These are phyloP conservation scores for Lepeophtheirus nordmannii DNA, from an alignment of 2,888 invertebrate species.

Conservation along the genomic window DNA sequence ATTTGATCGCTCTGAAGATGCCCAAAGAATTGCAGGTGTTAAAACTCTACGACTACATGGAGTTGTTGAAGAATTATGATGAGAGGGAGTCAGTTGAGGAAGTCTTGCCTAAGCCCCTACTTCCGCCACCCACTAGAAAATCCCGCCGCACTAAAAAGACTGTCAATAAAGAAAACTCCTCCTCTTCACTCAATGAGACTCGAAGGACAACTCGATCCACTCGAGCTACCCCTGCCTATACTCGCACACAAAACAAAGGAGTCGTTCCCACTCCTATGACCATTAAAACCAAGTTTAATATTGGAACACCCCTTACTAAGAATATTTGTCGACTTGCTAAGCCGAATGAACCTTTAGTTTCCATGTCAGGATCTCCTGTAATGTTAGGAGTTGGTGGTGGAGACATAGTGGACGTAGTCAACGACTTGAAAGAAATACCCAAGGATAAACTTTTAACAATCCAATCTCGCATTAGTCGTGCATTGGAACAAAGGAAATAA, in stretches of 20 bases:
- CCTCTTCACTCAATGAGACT: not conserved
- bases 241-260: not conserved
- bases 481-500: conserved; percentile 2
- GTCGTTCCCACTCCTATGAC: not conserved
- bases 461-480: not conserved
- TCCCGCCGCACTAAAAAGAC: not conserved
- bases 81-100: no score
- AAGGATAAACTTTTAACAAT: not conserved
- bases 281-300: conserved; percentile 1
- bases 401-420: not conserved
- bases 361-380: not conserved
- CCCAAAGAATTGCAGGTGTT: not conserved
- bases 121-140: not conserved
- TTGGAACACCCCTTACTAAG: not conserved
- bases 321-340: not conserved
- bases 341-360: not conserved
- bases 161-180: not conserved
- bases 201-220: not conserved
- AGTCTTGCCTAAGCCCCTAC: not conserved
- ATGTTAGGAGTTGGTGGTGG: not conserved
- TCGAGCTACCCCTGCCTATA: not conserved
- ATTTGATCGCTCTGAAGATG: not conserved
- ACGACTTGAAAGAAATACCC: not conserved
- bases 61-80: no score
- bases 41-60: not conserved